Evolutionary conservation across 1,140 invertebrate genomes (phyloP), one percentile per base, ranked within the genome.

Genomic region (Penaeus vannamei): DNA sequence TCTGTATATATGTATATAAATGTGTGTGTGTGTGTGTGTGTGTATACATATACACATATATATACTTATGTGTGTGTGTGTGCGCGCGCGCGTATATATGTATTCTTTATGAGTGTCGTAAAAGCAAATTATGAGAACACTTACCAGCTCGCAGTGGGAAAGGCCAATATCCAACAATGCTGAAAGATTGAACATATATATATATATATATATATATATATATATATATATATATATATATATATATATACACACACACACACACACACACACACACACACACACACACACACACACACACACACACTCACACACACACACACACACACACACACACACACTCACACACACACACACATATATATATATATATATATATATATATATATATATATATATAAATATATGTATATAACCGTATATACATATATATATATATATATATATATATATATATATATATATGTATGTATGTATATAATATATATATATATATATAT

Each of bases 281-380:
- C n/a, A 76, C 20, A 76, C n/a, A 76, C n/a, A 76, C n/a, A n/a
- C n/a, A n/a, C n/a, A n/a, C n/a, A n/a, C n/a, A n/a, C n/a, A n/a
- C n/a, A n/a, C n/a, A n/a, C n/a, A n/a, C n/a, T 4, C n/a, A n/a
- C n/a, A n/a, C n/a, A n/a, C n/a, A n/a, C n/a, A n/a, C n/a, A n/a
- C n/a, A n/a, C n/a, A n/a, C n/a, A n/a, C n/a, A n/a, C 5, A n/a
- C n/a, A n/a, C 20, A n/a, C n/a, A n/a, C n/a, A n/a, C n/a, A 76
- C n/a, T 26, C n/a, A 76, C n/a, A 76, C n/a, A 76, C n/a, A 76
- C n/a, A 76, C n/a, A 76, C n/a, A 76, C n/a, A 76, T 76, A 76
- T 76, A 76, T 76, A 76, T 76, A 76, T 76, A 76, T 76, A 76
- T 76, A 76, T 76, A 76, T 76, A 76, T 76, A 76, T 76, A 76